Evolutionary conservation across 2,888 invertebrate species (phyloP).

Genomic region (Agrotis clavis): DNA sequence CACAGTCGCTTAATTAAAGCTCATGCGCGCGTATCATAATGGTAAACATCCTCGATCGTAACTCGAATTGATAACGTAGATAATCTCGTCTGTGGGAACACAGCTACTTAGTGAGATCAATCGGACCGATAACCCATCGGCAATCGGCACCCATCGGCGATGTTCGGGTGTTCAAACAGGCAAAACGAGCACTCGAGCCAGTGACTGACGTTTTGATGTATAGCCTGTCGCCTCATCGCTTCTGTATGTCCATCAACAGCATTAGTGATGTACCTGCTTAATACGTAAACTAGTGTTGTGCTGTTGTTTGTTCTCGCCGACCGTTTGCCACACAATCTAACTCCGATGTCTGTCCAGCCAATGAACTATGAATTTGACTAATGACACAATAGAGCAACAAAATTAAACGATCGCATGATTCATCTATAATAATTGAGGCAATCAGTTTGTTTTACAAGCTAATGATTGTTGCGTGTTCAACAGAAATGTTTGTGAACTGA

Average conservation of each 20-base stretch:
- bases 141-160: slow-evolving; percentile 66
- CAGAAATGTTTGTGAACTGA: slow-evolving; percentile 53
- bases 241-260: slow-evolving; percentile 79
- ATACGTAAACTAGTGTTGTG: slow-evolving; percentile 31
- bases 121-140: slow-evolving; percentile 73
- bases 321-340: slow-evolving; percentile 42
- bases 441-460: slow-evolving; percentile 72
- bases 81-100: slow-evolving; percentile 68
- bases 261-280: slow-evolving; percentile 52
- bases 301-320: slow-evolving; percentile 58
- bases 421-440: slow-evolving; percentile 73
- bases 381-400: slow-evolving; percentile 65
- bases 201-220: slow-evolving; percentile 84
- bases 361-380: slow-evolving; percentile 70
- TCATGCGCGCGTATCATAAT: slow-evolving; percentile 38
- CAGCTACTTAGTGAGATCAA: slow-evolving; percentile 75
- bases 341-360: slow-evolving; percentile 29
- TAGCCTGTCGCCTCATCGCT: slow-evolving; percentile 79
- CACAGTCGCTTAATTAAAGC: slow-evolving; percentile 54
- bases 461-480: slow-evolving; percentile 71
- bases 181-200: slow-evolving; percentile 53
- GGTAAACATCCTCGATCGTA: slow-evolving; percentile 55
- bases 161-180: slow-evolving; percentile 68
- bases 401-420: slow-evolving; percentile 73
- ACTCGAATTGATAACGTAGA: slow-evolving; percentile 51